Conservation (phyloP, 2,113 vertebrate genomes). For the Chloebia gouldiae region DNA sequence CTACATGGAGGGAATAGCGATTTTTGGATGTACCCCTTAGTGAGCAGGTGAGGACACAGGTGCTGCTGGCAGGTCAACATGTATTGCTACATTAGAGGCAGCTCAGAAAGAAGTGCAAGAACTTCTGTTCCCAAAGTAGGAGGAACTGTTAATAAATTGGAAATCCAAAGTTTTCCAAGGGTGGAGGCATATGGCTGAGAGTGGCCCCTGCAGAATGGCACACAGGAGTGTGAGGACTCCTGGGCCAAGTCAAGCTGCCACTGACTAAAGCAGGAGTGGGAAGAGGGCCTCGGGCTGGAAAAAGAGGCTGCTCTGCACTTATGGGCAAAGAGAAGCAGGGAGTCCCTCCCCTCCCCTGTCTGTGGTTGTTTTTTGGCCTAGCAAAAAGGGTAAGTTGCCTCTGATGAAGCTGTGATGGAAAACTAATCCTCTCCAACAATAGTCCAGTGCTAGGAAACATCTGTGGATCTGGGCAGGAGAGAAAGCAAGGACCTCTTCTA, state of each 20-base stretch:
- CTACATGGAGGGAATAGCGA: rapidly evolving
- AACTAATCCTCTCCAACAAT: constrained; percentile 16
- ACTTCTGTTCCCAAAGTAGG: neutral
- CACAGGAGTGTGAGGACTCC: neutral
- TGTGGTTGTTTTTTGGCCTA: neutral
- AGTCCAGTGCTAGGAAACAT: neutral
- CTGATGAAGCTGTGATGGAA: constrained; percentile 36
- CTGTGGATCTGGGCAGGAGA: neutral
- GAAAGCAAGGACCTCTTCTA: neutral
- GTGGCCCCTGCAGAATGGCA: neutral
- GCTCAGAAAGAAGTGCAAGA: neutral
- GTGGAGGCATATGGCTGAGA: neutral
- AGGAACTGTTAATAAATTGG: neutral
- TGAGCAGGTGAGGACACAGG: neutral
- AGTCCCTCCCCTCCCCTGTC: rapidly evolving
- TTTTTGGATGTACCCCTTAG: neutral
- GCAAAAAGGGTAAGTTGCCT: neutral
- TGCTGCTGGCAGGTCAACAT: neutral
- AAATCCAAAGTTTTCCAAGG: neutral
- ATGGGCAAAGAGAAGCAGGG: neutral
- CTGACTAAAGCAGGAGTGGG: neutral
- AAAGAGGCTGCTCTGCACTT: neutral
- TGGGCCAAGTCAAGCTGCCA: neutral
- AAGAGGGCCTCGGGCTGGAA: neutral
- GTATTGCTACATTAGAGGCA: neutral